These are phyloP conservation scores for Nasonia oneida DNA, from an alignment of 2,888 invertebrate genomes.

Conservation along the genomic window DNA sequence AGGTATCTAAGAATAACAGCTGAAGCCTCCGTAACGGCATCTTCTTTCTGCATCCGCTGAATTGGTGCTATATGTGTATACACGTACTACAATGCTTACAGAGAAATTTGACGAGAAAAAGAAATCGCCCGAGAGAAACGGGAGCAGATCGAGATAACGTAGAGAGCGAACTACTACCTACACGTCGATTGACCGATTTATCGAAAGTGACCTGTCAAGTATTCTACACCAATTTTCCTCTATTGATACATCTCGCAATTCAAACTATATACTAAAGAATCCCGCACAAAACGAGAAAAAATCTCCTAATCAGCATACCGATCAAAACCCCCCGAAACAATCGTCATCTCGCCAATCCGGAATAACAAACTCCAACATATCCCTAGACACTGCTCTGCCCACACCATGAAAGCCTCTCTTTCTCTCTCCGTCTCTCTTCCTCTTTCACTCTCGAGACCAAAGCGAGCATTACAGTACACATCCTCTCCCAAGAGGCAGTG, in stretches of 20 bases:
- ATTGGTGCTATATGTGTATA: not conserved
- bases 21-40: not conserved
- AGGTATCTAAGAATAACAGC: no score
- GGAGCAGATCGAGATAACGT: not conserved
- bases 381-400: not conserved
- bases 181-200: not conserved
- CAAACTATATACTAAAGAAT: not conserved
- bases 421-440: no score
- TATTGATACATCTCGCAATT: not conserved
- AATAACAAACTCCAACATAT: not conserved
- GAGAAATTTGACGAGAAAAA: not conserved
- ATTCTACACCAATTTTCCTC: not conserved
- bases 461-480: not conserved
- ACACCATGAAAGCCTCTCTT: not conserved
- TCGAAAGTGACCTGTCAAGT: not conserved
- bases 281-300: not conserved
- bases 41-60: not conserved
- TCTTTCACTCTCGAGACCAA: not conserved
- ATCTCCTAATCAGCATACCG: not conserved
- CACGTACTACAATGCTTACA: not conserved
- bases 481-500: slow-evolving; percentile 5
- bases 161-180: not conserved
- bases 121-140: slow-evolving; percentile 12
- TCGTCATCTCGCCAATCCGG: not conserved
- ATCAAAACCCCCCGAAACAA: not conserved